Conservation (phyloP, 53 echinoderm and acorn worm genomes). For the Temnopleurus reevesii region DNA sequence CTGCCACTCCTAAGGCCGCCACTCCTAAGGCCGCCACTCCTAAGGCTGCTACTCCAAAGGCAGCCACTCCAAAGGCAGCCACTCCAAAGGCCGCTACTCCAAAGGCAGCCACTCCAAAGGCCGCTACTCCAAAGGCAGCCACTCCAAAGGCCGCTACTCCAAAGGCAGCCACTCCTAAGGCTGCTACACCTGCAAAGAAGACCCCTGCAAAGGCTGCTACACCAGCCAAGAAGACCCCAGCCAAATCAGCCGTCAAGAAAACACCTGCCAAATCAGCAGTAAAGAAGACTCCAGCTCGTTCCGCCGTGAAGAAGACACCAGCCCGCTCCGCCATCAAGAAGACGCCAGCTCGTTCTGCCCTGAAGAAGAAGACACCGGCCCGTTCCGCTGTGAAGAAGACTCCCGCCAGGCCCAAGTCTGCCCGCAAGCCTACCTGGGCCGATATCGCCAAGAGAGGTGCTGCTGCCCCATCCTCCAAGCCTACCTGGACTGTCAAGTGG, state of each 20-base stretch:
- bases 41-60: constrained; percentile 50
- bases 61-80: constrained; percentile 43
- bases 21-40: constrained; percentile 23
- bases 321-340: constrained; percentile 29
- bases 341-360: constrained; percentile 56
- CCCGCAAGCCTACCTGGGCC: constrained; percentile 76
- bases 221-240: constrained; percentile 57
- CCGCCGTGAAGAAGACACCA: constrained; percentile 64
- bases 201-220: constrained; percentile 27
- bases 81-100: constrained; percentile 47
- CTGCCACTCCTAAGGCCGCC: constrained; percentile 30
- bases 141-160: background rate
- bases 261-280: constrained; percentile 46
- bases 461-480: constrained; percentile 42
- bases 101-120: constrained; percentile 12
- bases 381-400: constrained; percentile 60
- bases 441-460: constrained; percentile 89
- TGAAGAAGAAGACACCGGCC: constrained; percentile 65
- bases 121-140: constrained; percentile 22
- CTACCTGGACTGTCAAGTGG: constrained; percentile 54
- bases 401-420: constrained; percentile 66
- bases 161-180: constrained; percentile 34
- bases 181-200: background rate
- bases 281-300: constrained; percentile 41
- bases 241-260: constrained; percentile 57